A percentile compares a stretch with the other conserved stretches of the same genome.
phyloP scores from a whole-genome alignment of 2,113 vertebrate genomes.

The Peromyscus californicus region DNA sequence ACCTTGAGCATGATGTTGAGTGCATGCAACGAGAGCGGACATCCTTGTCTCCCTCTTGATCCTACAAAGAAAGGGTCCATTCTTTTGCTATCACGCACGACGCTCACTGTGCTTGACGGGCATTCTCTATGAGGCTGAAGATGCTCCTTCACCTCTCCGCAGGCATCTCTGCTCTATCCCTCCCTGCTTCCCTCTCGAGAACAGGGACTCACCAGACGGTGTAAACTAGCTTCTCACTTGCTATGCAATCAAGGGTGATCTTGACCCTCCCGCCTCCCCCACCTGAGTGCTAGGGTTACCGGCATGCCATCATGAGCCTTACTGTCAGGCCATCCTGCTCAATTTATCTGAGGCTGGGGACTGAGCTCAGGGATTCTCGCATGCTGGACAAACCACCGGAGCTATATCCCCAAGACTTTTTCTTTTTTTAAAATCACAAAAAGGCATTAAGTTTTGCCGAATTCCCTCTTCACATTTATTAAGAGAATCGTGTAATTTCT shows the following conservation, averaged over 20 bases:
- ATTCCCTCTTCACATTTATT: constrained; percentile 10
- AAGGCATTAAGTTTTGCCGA: background rate
- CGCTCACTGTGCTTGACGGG: background rate
- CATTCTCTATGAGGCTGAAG: background rate
- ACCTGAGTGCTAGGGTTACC: background rate
- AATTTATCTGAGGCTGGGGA: too few species aligned
- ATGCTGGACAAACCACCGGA: background rate
- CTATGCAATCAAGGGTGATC: background rate
- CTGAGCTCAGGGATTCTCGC: too few species aligned
- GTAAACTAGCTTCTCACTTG: background rate
- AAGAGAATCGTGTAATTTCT: background rate
- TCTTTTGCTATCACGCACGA: background rate
- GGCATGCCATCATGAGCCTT: background rate
- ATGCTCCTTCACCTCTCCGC: background rate
- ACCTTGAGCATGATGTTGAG: background rate
- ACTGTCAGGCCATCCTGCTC: background rate
- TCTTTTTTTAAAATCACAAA: background rate
- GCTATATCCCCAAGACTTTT: background rate
- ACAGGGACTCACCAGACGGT: background rate
- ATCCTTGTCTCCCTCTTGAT: background rate
- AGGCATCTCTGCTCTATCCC: background rate
- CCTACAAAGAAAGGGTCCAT: background rate
- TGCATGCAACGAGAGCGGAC: background rate
- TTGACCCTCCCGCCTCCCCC: background rate
- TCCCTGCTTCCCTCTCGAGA: background rate